Conservation (phyloP, 2,113 vertebrate genomes). For the zebrafish (Danio rerio) region GRCz12tu NC_133186.1:5008501-5009000, state of each 20-base stretch:
- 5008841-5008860: conserved; percentile 1
- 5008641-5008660: conserved; percentile 57
- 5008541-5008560: conserved; percentile 35
- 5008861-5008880: not conserved
- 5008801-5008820: conserved; percentile 50
- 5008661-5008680: conserved; percentile 50
- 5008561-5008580: conserved; percentile 25
- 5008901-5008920: not conserved
- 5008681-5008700: conserved; percentile 24
- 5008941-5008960: not conserved
- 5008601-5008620: conserved; percentile 27
- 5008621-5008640: conserved; percentile 29
- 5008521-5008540: conserved; percentile 6
- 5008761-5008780: conserved; percentile 49
- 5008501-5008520: conserved; percentile 27
- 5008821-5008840: conserved; percentile 55
- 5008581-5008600: not conserved
- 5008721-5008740: conserved; percentile 60
- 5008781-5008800: conserved; percentile 13
- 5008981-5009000: not conserved
- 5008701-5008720: conserved; percentile 29
- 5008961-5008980: not conserved
- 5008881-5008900: not conserved
- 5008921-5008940: not conserved
- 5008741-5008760: conserved; percentile 66